Evolutionary conservation across 2,113 vertebrate genomes (phyloP).

Genomic region (Lasiurus cinereus): DNA sequence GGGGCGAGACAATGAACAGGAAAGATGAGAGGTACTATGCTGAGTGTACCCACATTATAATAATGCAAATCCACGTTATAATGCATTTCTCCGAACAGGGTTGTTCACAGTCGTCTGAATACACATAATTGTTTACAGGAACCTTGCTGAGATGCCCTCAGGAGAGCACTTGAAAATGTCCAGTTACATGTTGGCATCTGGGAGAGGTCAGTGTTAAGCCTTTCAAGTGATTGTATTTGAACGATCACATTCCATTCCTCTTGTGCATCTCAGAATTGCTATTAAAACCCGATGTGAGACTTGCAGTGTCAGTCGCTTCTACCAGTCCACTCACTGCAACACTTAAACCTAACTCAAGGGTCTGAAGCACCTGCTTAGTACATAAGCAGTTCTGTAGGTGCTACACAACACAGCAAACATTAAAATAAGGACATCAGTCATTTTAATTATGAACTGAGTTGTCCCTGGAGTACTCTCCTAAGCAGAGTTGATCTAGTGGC

Average conservation of each 20-base stretch:
- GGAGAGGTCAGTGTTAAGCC: neutral
- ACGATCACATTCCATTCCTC: neutral
- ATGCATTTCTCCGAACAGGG: neutral
- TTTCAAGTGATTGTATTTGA: neutral
- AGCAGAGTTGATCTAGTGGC: neutral
- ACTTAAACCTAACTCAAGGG: neutral
- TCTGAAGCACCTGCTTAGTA: neutral
- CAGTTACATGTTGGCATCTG: neutral
- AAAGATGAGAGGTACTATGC: neutral
- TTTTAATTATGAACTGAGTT: neutral
- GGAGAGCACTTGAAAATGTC: neutral
- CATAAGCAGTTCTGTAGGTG: neutral
- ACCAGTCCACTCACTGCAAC: neutral
- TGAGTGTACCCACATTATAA: neutral
- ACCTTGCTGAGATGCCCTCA: neutral
- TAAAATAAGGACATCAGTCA: neutral
- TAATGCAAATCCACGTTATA: neutral
- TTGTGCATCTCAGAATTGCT: neutral
- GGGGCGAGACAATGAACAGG: rapidly evolving
- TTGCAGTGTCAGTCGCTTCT: neutral
- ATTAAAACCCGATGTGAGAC: neutral
- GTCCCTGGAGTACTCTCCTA: neutral
- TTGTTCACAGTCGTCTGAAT: neutral
- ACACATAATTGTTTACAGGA: neutral
- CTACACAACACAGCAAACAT: neutral